Percentiles rank a stretch among this genome's conserved stretches.
phyloP scores from a whole-genome alignment of 2,888 invertebrate species.

The Apodemia zela region DNA sequence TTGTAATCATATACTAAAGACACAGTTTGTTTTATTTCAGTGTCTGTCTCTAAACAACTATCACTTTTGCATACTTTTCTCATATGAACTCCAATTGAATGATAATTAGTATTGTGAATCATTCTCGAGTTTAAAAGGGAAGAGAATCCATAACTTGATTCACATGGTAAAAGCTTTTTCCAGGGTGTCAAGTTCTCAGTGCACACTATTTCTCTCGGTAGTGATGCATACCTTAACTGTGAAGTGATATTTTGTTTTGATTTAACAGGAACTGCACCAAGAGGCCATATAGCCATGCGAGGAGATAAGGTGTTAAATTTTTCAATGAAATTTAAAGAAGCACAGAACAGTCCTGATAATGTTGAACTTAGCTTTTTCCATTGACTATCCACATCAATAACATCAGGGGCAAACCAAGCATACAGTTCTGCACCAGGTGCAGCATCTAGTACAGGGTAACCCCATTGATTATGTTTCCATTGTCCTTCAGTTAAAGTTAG shows the following conservation, averaged over 20 bases:
- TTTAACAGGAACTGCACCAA: slow-evolving; percentile 81
- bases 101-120: slow-evolving; percentile 95
- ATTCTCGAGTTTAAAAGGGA: slow-evolving; percentile 93
- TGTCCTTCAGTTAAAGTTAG: slow-evolving; percentile 95
- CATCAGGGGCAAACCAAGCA: slow-evolving; percentile 91
- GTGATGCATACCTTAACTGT: slow-evolving; percentile 89
- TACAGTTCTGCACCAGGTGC: slow-evolving; percentile 96
- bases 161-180: slow-evolving; percentile 98
- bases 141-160: slow-evolving; percentile 92
- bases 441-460: slow-evolving; percentile 93
- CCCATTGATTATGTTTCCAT: slow-evolving; percentile 97
- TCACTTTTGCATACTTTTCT: slow-evolving; percentile 86
- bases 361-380: slow-evolving; percentile 95
- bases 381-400: slow-evolving; percentile 86
- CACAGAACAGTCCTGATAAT: slow-evolving; percentile 96
- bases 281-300: slow-evolving; percentile 89
- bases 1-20: slow-evolving; percentile 92
- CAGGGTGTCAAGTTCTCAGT: slow-evolving; percentile 99
- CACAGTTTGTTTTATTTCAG: slow-evolving; percentile 92
- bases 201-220: slow-evolving; percentile 97
- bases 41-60: slow-evolving; percentile 80
- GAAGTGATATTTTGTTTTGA: slow-evolving; percentile 72
- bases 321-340: slow-evolving; percentile 96
- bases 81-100: slow-evolving; percentile 93
- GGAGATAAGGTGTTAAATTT: slow-evolving; percentile 91